Evolutionary conservation across 2,797 vertebrate genomes (phyloP), one percentile per base, ranked within the genome.

Genomic region (Neomorphus geoffroyi): DNA sequence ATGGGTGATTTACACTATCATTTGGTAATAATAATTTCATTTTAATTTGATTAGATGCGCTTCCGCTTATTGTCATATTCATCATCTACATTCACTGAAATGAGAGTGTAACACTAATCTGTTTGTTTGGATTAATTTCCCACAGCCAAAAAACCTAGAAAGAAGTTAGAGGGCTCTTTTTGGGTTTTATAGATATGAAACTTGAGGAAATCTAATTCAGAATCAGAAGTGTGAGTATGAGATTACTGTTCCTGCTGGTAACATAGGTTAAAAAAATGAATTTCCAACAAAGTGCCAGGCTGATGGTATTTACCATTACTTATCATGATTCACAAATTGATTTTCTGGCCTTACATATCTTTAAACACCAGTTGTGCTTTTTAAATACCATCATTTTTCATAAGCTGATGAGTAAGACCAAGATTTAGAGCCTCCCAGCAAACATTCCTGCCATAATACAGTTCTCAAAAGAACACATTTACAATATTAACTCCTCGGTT

Each of bases 261-360:
- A 92, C 19, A 74, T 12, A 87, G 14, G n/a, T 72, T 78, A 50
- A 77, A 94, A 91, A 80, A 28, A 27, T 37, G 32, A 92, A 86
- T 61, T 80, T 78, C 60, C 83, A 71, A 53, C 35, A 48, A 91
- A 74, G 37, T 71, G 28, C 62, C 73, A 95, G 77, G 53, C 73
- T 96, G 78, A 50, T 85, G 35, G 48, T 92, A 82, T 43, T 95
- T 94, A 64, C 39, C 80, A 86, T 85, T 95, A 92, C 33, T 95
- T 96, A 87, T 46, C 83, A 88, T 82, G 84, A 97, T 93, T 96
- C 86, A 88, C 30, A 95, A 88, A 97, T 95, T 75, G 91, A 97
- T 98, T 97, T 97, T 96, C 93, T 96, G 81, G 64, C 71, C 85
- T 94, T 93, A 66, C 22, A 24, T 97, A 97, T 97, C 95, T 97